These are phyloP conservation scores for Sinopyrophorus schimmeli DNA, from an alignment of 2,888 invertebrate species.

Conservation along the genomic window DNA sequence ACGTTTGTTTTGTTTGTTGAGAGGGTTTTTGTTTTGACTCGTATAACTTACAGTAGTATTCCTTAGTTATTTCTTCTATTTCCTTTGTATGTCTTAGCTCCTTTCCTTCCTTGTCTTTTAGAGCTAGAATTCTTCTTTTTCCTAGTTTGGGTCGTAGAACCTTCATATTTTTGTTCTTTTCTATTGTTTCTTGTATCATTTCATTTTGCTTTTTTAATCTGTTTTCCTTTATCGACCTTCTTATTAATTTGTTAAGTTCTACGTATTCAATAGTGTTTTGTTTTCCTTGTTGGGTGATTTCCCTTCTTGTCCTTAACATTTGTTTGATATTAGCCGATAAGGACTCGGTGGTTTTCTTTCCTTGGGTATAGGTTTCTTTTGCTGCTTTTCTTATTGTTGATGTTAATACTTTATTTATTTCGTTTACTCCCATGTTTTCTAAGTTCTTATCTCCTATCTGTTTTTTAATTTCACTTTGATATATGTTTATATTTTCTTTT, in stretches of 20 bases:
- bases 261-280: slow-evolving; percentile 2
- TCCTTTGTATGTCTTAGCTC: slow-evolving; percentile 2
- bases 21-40: slow-evolving; percentile 1
- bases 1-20: background rate
- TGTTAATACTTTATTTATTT: slow-evolving; percentile 2
- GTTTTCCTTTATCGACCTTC: slow-evolving; percentile 2
- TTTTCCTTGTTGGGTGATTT: slow-evolving; percentile 2
- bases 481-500: slow-evolving; percentile 3
- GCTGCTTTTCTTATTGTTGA: slow-evolving; percentile 5
- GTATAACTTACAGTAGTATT: background rate
- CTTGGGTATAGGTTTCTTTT: background rate
- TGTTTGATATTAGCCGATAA: slow-evolving; percentile 2
- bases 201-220: background rate
- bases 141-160: background rate
- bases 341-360: background rate
- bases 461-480: slow-evolving; percentile 4
- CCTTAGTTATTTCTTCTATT: slow-evolving; percentile 1
- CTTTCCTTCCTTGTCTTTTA: slow-evolving; percentile 5
- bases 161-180: background rate
- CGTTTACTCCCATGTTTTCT: slow-evolving; percentile 6
- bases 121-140: slow-evolving; percentile 1
- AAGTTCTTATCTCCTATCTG: slow-evolving; percentile 1
- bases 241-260: slow-evolving; percentile 3
- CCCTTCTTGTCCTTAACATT: background rate
- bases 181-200: slow-evolving; percentile 1